Base-by-base conservation (phyloP, 2,888 invertebrate species). In the Hypselothyrea guttata region DNA sequence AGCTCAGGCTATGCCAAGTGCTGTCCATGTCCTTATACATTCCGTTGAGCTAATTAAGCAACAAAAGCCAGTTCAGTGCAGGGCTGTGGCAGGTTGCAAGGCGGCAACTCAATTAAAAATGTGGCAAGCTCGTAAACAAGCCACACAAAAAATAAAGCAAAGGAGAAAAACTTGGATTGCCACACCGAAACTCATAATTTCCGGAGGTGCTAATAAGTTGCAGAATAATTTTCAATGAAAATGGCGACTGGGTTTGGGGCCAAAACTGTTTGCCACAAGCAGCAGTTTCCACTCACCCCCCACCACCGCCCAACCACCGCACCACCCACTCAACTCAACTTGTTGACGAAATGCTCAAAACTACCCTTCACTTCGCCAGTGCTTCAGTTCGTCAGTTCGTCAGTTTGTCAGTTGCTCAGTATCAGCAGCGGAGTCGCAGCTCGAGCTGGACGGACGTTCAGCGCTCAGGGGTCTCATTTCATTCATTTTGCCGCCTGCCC, bases 121-220 rank as follows among this genome's bases (percentile, higher is more conserved):
- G 62, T 46, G 41, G 47, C 55, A 11, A 44, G 51, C 44, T 63
- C 63, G 74, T 70, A 76, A 74, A 76, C 67, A 78, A 74, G 67
- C 58, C 70, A 71, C 63, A 75, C 66, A 22, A 22, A 22, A 22
- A 4, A 22, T 22, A 5, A 5, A 22, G 22, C 22, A 22, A 22
- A 22, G 2, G 22, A 2, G 22, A 22, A 22, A 68, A 68, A 65
- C 51, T 55, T 57, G 67, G 60, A 66, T n/a, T 69, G 57, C 61
- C 60, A 68, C 70, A 68, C 63, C 62, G 61, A 68, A 74, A 75
- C 72, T 81, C 84, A 83, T 81, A 81, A 81, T 81, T 81, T 84
- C 78, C 84, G 75, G 81, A 84, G 79, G 79, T 81, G 79, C 78
- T 81, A 81, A 81, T 84, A 81, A 81, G 84, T 81, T 84, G 77